Evolutionary conservation across 2,888 invertebrate species (phyloP).

Genomic region (Cryptus armator): DNA sequence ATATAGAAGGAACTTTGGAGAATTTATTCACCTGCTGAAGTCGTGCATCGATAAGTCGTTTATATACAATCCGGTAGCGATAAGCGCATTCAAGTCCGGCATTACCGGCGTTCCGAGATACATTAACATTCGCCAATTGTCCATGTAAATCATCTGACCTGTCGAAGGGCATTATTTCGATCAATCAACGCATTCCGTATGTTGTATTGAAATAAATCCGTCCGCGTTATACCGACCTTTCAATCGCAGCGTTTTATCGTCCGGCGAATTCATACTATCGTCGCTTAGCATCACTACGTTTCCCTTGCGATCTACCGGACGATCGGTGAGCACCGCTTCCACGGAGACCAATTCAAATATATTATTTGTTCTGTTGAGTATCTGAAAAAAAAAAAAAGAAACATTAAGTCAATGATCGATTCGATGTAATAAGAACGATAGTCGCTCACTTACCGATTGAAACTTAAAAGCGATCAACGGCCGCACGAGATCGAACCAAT

Average conservation of each 20-base stretch:
- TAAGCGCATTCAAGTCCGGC: slow-evolving; percentile 96
- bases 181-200: neutral
- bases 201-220: neutral
- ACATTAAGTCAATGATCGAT: neutral
- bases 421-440: neutral
- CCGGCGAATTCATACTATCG: slow-evolving; percentile 86
- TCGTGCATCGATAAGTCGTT: slow-evolving; percentile 99
- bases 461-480: slow-evolving; percentile 98
- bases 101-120: slow-evolving; percentile 98
- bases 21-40: slow-evolving; percentile 92
- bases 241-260: slow-evolving; percentile 87
- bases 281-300: slow-evolving; percentile 87
- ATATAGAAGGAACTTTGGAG: no score
- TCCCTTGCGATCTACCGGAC: slow-evolving; percentile 87
- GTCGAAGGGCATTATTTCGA: slow-evolving; percentile 69
- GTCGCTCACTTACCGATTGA: slow-evolving; percentile 91
- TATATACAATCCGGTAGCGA: slow-evolving; percentile 97
- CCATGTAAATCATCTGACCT: slow-evolving; percentile 99
- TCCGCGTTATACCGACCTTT: slow-evolving; percentile 76
- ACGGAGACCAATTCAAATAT: slow-evolving; percentile 97
- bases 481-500: slow-evolving; percentile 96
- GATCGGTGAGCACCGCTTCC: slow-evolving; percentile 92
- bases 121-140: slow-evolving; percentile 99
- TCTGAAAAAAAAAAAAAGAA: slow-evolving; percentile 86
- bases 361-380: slow-evolving; percentile 97